Evolutionary conservation across 2,113 vertebrate species (phyloP).

Genomic region (Corapipo altera): DNA sequence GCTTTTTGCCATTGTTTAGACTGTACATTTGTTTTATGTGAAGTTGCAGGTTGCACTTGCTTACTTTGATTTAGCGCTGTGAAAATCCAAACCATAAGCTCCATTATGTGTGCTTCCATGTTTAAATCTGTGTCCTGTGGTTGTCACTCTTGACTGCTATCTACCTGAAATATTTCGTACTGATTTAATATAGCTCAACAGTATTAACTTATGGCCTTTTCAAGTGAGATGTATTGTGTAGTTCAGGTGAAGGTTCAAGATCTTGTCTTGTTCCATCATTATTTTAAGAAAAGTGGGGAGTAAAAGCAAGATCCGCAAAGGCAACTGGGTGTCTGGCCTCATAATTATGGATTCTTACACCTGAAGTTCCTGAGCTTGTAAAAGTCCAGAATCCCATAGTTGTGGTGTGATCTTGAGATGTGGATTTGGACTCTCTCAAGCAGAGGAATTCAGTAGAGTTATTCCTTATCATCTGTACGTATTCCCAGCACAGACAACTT

Average conservation of each 20-base stretch:
- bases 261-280: not conserved
- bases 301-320: not conserved
- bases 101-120: accelerated
- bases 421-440: not conserved
- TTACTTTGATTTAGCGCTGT: not conserved
- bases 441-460: not conserved
- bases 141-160: not conserved
- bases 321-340: not conserved
- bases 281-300: not conserved
- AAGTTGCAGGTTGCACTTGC: not conserved
- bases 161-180: not conserved
- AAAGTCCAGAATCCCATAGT: not conserved
- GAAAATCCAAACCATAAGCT: not conserved
- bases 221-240: not conserved
- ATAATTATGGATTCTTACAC: not conserved
- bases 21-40: not conserved
- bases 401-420: accelerated
- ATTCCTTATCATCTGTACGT: not conserved
- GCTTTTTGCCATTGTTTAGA: not conserved
- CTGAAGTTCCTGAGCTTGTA: not conserved
- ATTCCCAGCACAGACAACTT: not conserved
- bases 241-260: not conserved
- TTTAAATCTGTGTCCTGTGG: not conserved
- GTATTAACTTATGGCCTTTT: not conserved
- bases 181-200: not conserved